phyloP scores from a whole-genome alignment of 2,797 vertebrate species.

The Leptodactylus fallax region DNA sequence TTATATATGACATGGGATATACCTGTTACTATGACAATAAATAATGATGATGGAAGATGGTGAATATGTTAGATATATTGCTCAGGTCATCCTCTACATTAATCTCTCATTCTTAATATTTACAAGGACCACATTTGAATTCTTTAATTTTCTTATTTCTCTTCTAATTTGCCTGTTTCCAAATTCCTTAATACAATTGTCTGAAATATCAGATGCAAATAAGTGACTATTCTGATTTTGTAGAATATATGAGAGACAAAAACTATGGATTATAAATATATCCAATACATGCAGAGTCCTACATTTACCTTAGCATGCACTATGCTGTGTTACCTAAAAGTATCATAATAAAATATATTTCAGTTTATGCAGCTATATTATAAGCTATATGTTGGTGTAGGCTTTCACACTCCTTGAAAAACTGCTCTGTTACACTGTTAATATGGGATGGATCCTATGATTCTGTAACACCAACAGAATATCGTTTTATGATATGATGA shows the following conservation, averaged over 20 bases:
- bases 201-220: neutral
- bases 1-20: slow-evolving; percentile 3
- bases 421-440: slow-evolving; percentile 22
- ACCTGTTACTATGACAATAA: slow-evolving; percentile 19
- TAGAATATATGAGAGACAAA: too few relatives aligned
- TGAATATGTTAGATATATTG: neutral
- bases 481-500: neutral
- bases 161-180: neutral
- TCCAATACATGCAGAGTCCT: too few relatives aligned
- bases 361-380: neutral
- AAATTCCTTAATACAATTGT: neutral
- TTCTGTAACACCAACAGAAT: slow-evolving; percentile 39
- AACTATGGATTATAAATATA: neutral
- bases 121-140: neutral
- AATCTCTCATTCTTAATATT: neutral
- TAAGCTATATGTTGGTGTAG: neutral
- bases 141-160: neutral
- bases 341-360: too few relatives aligned
- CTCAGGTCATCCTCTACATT: neutral
- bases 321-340: too few relatives aligned
- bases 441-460: slow-evolving; percentile 20
- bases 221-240: neutral
- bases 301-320: neutral
- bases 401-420: neutral
- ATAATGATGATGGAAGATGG: slow-evolving; percentile 16